Percentiles rank a stretch among this genome's conserved stretches.
phyloP scores from a whole-genome alignment of 2,113 vertebrate species.

The Clarias batrachus region DNA sequence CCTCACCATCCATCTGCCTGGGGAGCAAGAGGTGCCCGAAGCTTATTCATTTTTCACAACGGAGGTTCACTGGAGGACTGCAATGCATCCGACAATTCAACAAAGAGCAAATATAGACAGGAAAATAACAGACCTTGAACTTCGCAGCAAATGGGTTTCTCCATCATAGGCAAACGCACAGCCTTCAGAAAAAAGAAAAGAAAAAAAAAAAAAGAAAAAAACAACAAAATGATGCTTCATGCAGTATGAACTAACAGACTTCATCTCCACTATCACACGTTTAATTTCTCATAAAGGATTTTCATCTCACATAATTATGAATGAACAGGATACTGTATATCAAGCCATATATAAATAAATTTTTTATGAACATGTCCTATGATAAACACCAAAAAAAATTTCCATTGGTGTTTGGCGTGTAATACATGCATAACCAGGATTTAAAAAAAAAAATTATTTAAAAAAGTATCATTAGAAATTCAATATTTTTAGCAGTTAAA shows the following conservation, averaged over 20 bases:
- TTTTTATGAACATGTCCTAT: neutral
- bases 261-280: neutral
- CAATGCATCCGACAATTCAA: conserved; percentile 44
- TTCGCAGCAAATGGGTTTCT: conserved; percentile 49
- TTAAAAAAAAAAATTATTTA: too few relatives aligned
- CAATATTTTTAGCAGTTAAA: conserved; percentile 29
- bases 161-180: conserved; percentile 37
- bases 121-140: conserved; percentile 52
- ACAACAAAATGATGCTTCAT: neutral
- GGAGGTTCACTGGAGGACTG: conserved; percentile 40
- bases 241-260: conserved; percentile 13
- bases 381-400: conserved; percentile 8
- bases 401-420: neutral
- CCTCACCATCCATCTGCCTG: conserved; percentile 41
- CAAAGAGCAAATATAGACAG: conserved; percentile 37
- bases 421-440: neutral
- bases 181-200: neutral
- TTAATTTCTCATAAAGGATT: neutral
- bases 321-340: neutral
- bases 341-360: neutral
- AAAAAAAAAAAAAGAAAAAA: too few relatives aligned
- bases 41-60: conserved; percentile 41
- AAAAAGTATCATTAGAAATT: neutral
- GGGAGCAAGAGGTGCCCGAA: conserved; percentile 40
- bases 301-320: conserved; percentile 13